Conservation (phyloP, 2,888 invertebrate species). For the Holacanthella duospinosa region DNA sequence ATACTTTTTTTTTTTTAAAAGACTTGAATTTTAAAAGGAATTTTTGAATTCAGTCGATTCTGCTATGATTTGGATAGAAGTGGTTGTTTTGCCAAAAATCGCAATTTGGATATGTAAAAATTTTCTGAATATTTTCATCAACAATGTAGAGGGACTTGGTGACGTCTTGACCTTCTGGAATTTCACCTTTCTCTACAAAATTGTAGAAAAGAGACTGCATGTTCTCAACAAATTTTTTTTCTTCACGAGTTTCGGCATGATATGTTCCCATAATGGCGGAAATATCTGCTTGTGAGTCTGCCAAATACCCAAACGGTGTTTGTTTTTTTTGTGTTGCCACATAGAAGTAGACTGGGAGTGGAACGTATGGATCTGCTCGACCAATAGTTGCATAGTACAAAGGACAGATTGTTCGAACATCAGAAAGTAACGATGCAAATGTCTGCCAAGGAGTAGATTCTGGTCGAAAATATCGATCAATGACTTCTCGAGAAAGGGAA, state of each 20-base stretch:
- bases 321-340: constrained; percentile 51
- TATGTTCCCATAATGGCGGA: constrained; percentile 68
- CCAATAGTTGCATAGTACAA: constrained; percentile 52
- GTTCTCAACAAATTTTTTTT: constrained; percentile 61
- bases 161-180: constrained; percentile 20
- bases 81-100: constrained; percentile 65
- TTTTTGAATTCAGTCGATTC: constrained; percentile 58
- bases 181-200: constrained; percentile 62
- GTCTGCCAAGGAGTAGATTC: constrained; percentile 42
- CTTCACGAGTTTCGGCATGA: constrained; percentile 59
- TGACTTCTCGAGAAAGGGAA: constrained; percentile 20
- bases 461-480: constrained; percentile 23
- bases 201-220: constrained; percentile 74
- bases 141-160: constrained; percentile 26
- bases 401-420: constrained; percentile 69
- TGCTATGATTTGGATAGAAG: constrained; percentile 62
- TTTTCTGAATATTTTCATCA: constrained; percentile 32
- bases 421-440: constrained; percentile 61
- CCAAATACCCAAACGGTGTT: constrained; percentile 39
- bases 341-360: constrained; percentile 56
- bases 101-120: constrained; percentile 56
- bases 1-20: too few species aligned
- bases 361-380: constrained; percentile 14
- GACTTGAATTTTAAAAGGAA: too few species aligned
- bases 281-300: constrained; percentile 58